phyloP scores from a whole-genome alignment of 2,113 vertebrate species.

The Ochotona curzoniae region DNA sequence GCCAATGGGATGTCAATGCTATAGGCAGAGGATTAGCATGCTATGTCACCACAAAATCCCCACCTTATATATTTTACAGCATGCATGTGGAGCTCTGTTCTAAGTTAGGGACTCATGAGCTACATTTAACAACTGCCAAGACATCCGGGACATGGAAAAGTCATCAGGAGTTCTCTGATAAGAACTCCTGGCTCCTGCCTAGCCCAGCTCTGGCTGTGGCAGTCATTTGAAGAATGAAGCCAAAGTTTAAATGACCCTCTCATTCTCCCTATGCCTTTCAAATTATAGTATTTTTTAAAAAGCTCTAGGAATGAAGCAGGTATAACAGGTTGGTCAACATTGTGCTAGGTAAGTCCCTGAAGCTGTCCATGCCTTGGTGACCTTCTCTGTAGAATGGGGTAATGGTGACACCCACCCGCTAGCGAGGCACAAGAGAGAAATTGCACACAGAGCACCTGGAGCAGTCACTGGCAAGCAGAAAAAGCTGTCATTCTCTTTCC shows the following conservation, averaged over 20 bases:
- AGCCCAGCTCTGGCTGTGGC: too few relatives aligned
- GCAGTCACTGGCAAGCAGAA: neutral
- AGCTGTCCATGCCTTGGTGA: neutral
- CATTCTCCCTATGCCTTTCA: too few relatives aligned
- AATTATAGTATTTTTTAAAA: neutral
- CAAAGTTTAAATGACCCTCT: too few relatives aligned
- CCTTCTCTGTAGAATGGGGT: neutral
- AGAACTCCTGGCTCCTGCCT: too few relatives aligned
- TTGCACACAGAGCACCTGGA: neutral
- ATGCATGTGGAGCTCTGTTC: neutral
- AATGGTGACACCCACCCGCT: accelerated
- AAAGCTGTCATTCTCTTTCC: neutral
- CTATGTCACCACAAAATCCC: too few relatives aligned
- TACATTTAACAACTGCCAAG: neutral
- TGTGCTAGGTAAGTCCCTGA: neutral
- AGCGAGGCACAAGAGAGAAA: neutral
- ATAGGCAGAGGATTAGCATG: too few relatives aligned
- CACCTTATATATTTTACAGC: neutral
- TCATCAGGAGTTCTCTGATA: neutral
- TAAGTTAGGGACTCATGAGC: neutral
- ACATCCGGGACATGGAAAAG: accelerated
- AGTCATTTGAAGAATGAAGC: too few relatives aligned
- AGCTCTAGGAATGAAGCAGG: neutral
- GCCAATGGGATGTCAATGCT: too few relatives aligned
- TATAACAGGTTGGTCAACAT: accelerated